These are phyloP conservation scores for Leptoteleia sp. DNA, from an alignment of 1,140 invertebrate genomes.

Conservation along the genomic window DNA sequence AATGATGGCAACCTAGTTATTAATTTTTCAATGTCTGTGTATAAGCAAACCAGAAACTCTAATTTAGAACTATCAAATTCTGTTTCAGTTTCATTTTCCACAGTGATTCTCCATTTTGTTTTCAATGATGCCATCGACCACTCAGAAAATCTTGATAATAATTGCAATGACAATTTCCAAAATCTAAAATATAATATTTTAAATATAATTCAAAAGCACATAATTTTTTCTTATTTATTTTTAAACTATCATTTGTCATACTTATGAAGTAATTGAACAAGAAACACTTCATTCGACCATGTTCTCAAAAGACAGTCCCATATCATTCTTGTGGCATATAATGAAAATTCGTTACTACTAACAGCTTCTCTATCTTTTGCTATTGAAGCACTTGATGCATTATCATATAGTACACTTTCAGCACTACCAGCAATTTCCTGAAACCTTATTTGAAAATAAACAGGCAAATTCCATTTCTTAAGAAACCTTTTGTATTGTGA, in stretches of 20 bases:
- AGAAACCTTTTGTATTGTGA: conserved; percentile 88
- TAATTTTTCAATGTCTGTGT: conserved; percentile 79
- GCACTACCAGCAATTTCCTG: conserved; percentile 91
- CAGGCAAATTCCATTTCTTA: conserved; percentile 94
- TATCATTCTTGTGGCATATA: conserved; percentile 81
- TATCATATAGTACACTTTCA: conserved; percentile 83
- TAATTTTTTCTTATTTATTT: no score
- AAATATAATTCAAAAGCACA: no score
- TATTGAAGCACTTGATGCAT: conserved; percentile 71
- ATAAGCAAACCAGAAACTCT: conserved; percentile 80
- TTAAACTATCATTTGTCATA: no score
- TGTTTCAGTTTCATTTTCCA: conserved; percentile 69
- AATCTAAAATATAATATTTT: conserved; percentile 82
- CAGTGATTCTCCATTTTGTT: conserved; percentile 69
- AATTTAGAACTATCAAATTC: conserved; percentile 69
- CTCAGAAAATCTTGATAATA: conserved; percentile 87
- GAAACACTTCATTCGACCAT: conserved; percentile 88
- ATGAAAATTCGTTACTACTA: conserved; percentile 76
- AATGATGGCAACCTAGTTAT: conserved; percentile 78
- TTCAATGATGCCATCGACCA: conserved; percentile 84
- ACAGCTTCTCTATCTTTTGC: conserved; percentile 71
- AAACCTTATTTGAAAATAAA: conserved; percentile 97
- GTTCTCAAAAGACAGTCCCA: conserved; percentile 85
- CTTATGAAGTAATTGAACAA: conserved; percentile 86
- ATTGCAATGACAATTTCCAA: conserved; percentile 92